phyloP scores from a whole-genome alignment of 2,888 invertebrate genomes.

The Mythimna vitellina region DNA sequence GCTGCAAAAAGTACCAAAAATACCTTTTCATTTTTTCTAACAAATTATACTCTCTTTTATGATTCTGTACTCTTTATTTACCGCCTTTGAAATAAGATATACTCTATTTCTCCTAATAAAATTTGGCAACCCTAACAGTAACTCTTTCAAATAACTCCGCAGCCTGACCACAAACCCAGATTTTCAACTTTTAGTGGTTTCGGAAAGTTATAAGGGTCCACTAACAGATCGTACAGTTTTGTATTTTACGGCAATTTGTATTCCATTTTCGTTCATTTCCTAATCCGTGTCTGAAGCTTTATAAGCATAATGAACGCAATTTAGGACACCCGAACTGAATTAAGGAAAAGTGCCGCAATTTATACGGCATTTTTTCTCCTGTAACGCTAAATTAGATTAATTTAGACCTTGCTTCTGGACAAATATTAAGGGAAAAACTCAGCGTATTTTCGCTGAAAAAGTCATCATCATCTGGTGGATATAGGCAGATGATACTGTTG shows the following conservation, averaged over 20 bases:
- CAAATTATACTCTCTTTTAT: no score
- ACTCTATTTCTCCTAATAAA: no score
- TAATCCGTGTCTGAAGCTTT: slow-evolving; percentile 1
- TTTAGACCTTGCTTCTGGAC: neutral
- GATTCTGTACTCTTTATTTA: no score
- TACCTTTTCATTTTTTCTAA: no score
- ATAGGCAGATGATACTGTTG: no score
- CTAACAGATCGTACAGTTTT: neutral
- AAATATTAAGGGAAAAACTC: neutral
- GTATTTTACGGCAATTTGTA: slow-evolving; percentile 5
- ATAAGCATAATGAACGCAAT: slow-evolving; percentile 14
- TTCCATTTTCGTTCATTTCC: slow-evolving; percentile 8
- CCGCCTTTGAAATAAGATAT: no score
- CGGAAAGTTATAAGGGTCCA: neutral
- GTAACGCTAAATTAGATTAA: slow-evolving; percentile 20
- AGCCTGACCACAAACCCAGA: neutral
- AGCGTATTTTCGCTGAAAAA: neutral
- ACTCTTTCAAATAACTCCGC: no score
- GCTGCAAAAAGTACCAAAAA: no score
- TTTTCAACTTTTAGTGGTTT: slow-evolving; percentile 6
- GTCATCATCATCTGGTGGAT: no score
- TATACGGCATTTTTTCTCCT: neutral
- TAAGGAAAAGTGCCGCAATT: slow-evolving; percentile 11
- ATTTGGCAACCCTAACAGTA: no score
- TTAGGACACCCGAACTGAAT: slow-evolving; percentile 4